Evolutionary conservation across 2,888 invertebrate genomes (phyloP).

Genomic region (Pyrrhosoma nymphula): DNA sequence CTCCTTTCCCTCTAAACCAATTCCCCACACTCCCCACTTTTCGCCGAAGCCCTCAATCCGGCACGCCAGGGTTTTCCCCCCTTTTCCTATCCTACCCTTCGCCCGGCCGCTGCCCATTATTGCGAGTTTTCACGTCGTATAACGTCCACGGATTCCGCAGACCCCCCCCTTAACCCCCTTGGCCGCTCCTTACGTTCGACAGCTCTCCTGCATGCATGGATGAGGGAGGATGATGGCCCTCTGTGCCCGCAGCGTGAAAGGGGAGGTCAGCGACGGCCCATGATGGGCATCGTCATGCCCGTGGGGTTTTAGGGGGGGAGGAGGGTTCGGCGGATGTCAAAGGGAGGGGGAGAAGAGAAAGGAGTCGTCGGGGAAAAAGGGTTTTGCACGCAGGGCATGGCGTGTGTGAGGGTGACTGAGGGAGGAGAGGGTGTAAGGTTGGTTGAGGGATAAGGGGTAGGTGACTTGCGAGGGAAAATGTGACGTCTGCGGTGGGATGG

Average conservation of each 20-base stretch:
- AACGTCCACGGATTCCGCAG: conserved; percentile 32
- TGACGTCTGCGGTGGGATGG: not conserved
- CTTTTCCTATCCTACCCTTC: not conserved
- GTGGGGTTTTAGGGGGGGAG: conserved; percentile 3
- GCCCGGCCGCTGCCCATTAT: not conserved
- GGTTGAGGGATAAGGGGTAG: too few species aligned
- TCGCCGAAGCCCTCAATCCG: not conserved
- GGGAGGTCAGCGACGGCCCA: not conserved
- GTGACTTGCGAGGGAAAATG: not conserved
- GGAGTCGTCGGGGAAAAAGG: not conserved
- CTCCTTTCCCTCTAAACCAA: not conserved
- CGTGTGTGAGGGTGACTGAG: not conserved
- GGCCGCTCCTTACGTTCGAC: conserved; percentile 56
- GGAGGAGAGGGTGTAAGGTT: not conserved
- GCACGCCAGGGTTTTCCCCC: not conserved
- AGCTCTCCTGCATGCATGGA: conserved; percentile 65
- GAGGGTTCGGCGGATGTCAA: not conserved
- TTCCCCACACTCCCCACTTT: not conserved
- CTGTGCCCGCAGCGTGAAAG: not conserved
- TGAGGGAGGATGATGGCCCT: conserved; percentile 61
- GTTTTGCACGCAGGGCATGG: not conserved
- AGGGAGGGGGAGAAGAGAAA: not conserved
- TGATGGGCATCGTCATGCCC: conserved; percentile 21
- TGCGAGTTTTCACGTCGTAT: not conserved
- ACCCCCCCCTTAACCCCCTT: not conserved